Evolutionary conservation across 1,140 invertebrate species (phyloP).

Genomic region (Leptinotarsa lineolata): DNA sequence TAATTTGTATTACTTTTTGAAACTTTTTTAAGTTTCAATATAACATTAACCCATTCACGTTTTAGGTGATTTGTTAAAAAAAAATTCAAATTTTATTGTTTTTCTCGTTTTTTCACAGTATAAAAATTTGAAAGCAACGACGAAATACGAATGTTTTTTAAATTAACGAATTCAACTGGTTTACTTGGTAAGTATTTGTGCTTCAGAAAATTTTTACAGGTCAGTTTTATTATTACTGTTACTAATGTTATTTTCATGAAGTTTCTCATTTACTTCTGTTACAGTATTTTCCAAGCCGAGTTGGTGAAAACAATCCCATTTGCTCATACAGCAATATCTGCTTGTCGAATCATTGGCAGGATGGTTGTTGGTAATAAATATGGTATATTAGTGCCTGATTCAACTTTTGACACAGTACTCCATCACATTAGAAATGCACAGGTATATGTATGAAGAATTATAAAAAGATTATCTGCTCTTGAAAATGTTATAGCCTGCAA

Average conservation of each 20-base stretch:
- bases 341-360: slow-evolving; percentile 94
- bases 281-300: slow-evolving; percentile 92
- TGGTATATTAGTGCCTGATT: slow-evolving; percentile 88
- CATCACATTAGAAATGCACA: slow-evolving; percentile 95
- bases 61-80: too few relatives aligned
- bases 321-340: slow-evolving; percentile 89
- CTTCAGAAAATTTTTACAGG: slow-evolving; percentile 98
- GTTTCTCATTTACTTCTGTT: too few relatives aligned
- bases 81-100: too few relatives aligned
- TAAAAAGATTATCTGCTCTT: slow-evolving; percentile 94
- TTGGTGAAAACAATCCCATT: slow-evolving; percentile 92
- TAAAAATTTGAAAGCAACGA: too few relatives aligned
- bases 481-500: slow-evolving; percentile 99
- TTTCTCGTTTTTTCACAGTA: too few relatives aligned
- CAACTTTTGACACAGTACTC: slow-evolving; percentile 94
- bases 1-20: too few relatives aligned
- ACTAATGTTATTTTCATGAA: too few relatives aligned
- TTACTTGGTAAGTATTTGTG: slow-evolving; percentile 96
- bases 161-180: slow-evolving; percentile 97
- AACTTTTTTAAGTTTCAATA: too few relatives aligned
- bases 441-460: slow-evolving; percentile 92
- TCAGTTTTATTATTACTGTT: slow-evolving; percentile 53
- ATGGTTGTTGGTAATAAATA: slow-evolving; percentile 78
- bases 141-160: too few relatives aligned
- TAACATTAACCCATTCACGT: too few relatives aligned